phyloP scores from a whole-genome alignment of 2,797 vertebrate species.

The Rhinichthys osculus region DNA sequence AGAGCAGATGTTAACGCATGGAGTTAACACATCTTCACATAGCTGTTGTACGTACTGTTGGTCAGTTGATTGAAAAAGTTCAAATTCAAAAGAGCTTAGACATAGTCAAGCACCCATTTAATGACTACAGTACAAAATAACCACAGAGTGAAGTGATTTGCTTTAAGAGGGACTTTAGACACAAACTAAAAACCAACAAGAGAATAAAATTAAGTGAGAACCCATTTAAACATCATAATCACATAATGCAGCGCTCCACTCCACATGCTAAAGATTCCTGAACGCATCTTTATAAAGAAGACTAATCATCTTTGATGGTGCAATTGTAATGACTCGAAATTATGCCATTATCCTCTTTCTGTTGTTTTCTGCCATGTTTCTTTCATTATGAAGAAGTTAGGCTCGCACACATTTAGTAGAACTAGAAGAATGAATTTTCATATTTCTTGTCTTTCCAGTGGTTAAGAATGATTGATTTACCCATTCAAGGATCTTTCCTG shows the following conservation, averaged over 20 bases:
- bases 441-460: background rate
- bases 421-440: background rate
- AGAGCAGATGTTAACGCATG: background rate
- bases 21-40: background rate
- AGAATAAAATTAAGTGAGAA: conserved; percentile 25
- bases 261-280: background rate
- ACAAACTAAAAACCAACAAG: conserved; percentile 13
- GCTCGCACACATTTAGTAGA: background rate
- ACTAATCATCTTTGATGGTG: conserved; percentile 20
- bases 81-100: background rate
- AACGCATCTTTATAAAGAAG: conserved; percentile 19
- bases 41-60: background rate
- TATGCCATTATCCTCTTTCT: conserved; percentile 19
- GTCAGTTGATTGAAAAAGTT: background rate
- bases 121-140: background rate
- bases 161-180: background rate
- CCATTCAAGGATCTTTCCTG: conserved; percentile 1
- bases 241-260: background rate
- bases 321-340: conserved; percentile 10
- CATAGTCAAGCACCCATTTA: background rate
- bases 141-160: conserved; percentile 7
- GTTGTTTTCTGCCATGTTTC: background rate
- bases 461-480: conserved; percentile 6
- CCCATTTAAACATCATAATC: conserved; percentile 12
- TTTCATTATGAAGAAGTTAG: conserved; percentile 5